Evolutionary conservation across 2,888 invertebrate species (phyloP).

Genomic region (Agonopterix alstromeriana): DNA sequence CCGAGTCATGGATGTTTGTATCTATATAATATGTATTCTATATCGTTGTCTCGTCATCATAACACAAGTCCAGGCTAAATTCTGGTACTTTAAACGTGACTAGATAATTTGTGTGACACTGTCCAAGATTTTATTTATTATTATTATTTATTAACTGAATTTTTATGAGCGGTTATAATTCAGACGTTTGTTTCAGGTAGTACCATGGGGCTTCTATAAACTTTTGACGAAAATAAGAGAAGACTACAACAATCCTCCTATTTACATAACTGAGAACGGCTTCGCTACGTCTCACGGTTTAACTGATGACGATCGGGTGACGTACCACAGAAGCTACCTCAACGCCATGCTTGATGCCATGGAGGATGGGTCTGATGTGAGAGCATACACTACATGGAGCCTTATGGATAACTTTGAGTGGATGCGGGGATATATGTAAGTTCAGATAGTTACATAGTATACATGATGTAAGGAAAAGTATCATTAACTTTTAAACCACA

Average conservation of each 20-base stretch:
- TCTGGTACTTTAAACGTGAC: too few species aligned
- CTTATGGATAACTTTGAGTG: slow-evolving; percentile 80
- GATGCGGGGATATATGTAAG: slow-evolving; percentile 71
- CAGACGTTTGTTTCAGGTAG: slow-evolving; percentile 30
- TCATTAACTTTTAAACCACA: too few species aligned
- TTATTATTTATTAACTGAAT: too few species aligned
- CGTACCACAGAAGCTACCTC: slow-evolving; percentile 47
- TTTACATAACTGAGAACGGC: slow-evolving; percentile 78
- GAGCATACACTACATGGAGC: slow-evolving; percentile 76
- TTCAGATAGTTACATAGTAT: too few species aligned
- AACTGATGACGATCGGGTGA: slow-evolving; percentile 52
- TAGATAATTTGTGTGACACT: too few species aligned
- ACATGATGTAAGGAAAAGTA: too few species aligned
- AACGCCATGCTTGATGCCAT: slow-evolving; percentile 53
- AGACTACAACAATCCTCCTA: slow-evolving; percentile 64
- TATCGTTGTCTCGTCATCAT: too few species aligned
- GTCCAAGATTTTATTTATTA: too few species aligned
- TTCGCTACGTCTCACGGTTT: slow-evolving; percentile 29
- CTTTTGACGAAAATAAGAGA: slow-evolving; percentile 62
- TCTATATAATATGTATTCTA: too few species aligned
- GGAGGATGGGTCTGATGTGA: slow-evolving; percentile 51
- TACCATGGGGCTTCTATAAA: slow-evolving; percentile 75
- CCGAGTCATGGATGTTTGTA: too few species aligned
- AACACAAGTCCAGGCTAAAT: too few species aligned
- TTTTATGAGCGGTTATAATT: background rate